Conservation (phyloP, 2,113 vertebrate species). For the Ptychochromis oligacanthus region DNA sequence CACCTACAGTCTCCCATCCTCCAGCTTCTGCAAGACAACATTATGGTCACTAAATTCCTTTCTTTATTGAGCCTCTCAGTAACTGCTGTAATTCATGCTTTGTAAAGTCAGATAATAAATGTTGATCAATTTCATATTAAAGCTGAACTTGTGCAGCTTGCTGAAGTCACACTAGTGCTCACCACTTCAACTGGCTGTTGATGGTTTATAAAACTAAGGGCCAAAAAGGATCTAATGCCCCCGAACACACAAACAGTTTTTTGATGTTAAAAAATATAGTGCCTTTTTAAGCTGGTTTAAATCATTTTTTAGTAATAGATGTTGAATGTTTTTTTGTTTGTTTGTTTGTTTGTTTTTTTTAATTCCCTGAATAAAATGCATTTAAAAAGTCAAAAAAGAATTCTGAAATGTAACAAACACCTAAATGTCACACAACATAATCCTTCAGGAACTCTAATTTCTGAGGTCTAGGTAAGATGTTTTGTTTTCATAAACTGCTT, state of each 20-base stretch:
- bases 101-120: not conserved
- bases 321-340: not conserved
- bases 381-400: not conserved
- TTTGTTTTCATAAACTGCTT: not conserved
- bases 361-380: not conserved
- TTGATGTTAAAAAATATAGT: not conserved
- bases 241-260: too few species aligned
- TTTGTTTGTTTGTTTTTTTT: too few species aligned
- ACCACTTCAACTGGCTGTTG: too few species aligned
- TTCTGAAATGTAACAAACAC: not conserved
- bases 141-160: not conserved
- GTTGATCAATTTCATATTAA: not conserved
- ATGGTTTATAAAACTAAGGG: not conserved
- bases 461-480: not conserved
- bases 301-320: not conserved
- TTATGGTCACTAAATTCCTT: conserved; percentile 30
- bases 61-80: conserved; percentile 39
- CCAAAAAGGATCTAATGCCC: not conserved
- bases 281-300: not conserved
- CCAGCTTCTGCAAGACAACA: conserved; percentile 27
- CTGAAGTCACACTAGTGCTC: not conserved
- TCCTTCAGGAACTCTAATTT: not conserved
- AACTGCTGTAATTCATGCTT: not conserved
- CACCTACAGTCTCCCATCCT: conserved; percentile 13
- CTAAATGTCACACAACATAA: not conserved